Conservation (phyloP, 1,140 invertebrate species). For the Lamellibrachia luymesi region DNA sequence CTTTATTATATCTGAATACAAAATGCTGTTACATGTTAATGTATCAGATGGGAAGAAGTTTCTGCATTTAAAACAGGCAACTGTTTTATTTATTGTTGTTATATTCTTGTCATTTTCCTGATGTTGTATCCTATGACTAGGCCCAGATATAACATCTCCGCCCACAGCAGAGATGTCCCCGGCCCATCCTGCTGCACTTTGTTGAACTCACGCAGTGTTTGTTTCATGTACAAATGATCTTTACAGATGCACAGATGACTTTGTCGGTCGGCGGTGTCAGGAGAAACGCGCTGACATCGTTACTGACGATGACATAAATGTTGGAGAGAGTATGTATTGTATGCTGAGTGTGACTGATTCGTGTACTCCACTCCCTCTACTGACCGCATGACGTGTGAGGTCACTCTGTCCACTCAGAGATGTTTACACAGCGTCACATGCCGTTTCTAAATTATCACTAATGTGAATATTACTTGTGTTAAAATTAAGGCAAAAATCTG, state of each 20-base stretch:
- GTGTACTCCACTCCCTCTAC: background rate
- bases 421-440: background rate
- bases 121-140: background rate
- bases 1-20: background rate
- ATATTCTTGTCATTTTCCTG: background rate
- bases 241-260: background rate
- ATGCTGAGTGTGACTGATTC: background rate
- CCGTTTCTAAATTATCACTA: background rate
- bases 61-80: background rate
- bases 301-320: constrained; percentile 5
- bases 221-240: background rate
- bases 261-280: background rate
- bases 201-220: background rate
- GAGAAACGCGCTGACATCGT: background rate
- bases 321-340: background rate
- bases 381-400: background rate
- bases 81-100: background rate
- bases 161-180: background rate
- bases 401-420: background rate
- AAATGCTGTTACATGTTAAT: background rate
- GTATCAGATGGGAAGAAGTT: too few relatives aligned
- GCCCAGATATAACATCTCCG: background rate
- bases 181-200: background rate
- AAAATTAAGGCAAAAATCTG: background rate
- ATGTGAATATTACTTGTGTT: background rate